Conservation (phyloP, 1,140 invertebrate species). For the Drosophila nannoptera region DNA sequence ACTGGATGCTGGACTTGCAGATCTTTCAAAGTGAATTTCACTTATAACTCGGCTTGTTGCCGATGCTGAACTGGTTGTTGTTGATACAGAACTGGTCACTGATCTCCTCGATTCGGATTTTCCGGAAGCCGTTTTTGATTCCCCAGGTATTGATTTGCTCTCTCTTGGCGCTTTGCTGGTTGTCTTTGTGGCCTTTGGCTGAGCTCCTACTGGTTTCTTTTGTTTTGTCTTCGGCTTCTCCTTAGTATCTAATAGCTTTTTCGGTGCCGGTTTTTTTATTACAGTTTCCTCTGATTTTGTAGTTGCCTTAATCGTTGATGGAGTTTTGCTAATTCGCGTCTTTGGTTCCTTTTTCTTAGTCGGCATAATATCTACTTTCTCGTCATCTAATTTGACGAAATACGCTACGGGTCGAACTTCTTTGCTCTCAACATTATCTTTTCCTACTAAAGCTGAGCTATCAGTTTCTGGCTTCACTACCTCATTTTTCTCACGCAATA, state of each 20-base stretch:
- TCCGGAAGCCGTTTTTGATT: conserved; percentile 20
- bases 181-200: conserved; percentile 22
- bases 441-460: background rate
- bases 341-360: conserved; percentile 30
- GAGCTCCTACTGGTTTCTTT: conserved; percentile 19
- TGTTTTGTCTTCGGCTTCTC: conserved; percentile 25
- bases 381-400: conserved; percentile 65
- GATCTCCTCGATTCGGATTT: conserved; percentile 61
- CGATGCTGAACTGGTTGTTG: conserved; percentile 56
- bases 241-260: conserved; percentile 15
- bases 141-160: conserved; percentile 22
- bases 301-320: background rate
- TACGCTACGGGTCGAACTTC: conserved; percentile 64
- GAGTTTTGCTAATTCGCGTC: conserved; percentile 4
- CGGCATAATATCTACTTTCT: conserved; percentile 5
- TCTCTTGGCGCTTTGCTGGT: conserved; percentile 7
- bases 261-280: conserved; percentile 14
- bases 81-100: conserved; percentile 62
- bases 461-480: background rate
- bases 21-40: conserved; percentile 67
- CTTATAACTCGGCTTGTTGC: conserved; percentile 63
- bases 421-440: conserved; percentile 13
- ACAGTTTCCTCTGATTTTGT: background rate
- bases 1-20: conserved; percentile 64
- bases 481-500: background rate